phyloP scores from a whole-genome alignment of 1,140 invertebrate genomes.

The Aphis craccivora region DNA sequence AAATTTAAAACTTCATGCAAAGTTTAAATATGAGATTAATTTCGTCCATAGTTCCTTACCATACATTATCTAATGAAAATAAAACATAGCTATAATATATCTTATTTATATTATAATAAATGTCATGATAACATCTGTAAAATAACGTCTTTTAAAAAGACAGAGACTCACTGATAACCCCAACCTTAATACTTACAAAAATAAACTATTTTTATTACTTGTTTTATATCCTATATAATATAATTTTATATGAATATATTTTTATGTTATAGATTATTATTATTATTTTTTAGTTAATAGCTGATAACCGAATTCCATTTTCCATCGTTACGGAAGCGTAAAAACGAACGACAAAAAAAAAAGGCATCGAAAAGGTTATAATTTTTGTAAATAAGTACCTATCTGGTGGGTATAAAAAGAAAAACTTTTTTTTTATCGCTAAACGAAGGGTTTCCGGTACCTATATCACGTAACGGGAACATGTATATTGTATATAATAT shows the following conservation, averaged over 20 bases:
- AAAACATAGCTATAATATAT: background rate
- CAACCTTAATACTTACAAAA: background rate
- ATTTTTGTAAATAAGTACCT: background rate
- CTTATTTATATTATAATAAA: background rate
- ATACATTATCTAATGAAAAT: background rate
- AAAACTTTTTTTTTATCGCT: background rate
- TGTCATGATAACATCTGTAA: background rate
- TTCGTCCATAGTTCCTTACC: background rate
- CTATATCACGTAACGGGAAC: background rate
- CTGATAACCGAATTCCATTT: conserved; percentile 2
- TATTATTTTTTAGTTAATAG: background rate
- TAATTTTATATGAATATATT: background rate
- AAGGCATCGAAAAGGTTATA: background rate
- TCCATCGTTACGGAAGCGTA: background rate
- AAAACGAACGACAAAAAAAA: background rate
- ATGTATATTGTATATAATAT: too few relatives aligned
- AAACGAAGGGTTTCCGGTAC: background rate
- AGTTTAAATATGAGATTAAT: background rate
- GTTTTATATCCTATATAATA: background rate
- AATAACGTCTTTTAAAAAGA: background rate
- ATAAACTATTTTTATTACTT: conserved; percentile 1
- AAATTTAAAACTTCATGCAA: background rate
- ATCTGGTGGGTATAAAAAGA: background rate
- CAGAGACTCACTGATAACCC: background rate
- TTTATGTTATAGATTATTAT: background rate